Conservation (phyloP, 2,888 invertebrate species). For the Asteroscopus sphinx region DNA sequence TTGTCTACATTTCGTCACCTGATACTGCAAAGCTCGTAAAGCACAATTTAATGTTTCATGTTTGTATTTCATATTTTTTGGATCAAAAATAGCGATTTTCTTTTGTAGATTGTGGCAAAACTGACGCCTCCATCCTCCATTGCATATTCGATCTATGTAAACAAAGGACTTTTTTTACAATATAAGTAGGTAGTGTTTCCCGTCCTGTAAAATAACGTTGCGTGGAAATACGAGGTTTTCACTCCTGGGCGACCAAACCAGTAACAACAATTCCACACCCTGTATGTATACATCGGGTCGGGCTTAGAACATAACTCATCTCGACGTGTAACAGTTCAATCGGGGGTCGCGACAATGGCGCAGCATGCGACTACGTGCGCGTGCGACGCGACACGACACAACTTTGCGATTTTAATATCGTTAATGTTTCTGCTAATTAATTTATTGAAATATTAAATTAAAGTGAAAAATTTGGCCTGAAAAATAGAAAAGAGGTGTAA, state of each 20-base stretch:
- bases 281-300: constrained; percentile 67
- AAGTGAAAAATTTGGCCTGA: background rate
- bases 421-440: constrained; percentile 51
- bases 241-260: background rate
- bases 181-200: too few relatives aligned
- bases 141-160: too few relatives aligned
- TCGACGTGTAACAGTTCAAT: constrained; percentile 84
- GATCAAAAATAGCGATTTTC: too few relatives aligned
- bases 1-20: too few relatives aligned
- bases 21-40: too few relatives aligned
- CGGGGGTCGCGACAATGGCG: constrained; percentile 84
- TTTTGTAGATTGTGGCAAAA: too few relatives aligned
- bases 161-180: too few relatives aligned
- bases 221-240: too few relatives aligned
- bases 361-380: constrained; percentile 73
- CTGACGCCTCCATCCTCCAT: too few relatives aligned
- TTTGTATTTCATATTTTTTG: too few relatives aligned
- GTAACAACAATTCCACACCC: constrained; percentile 47
- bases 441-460: constrained; percentile 37
- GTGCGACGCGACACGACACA: constrained; percentile 72
- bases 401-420: constrained; percentile 62
- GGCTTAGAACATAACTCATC: constrained; percentile 84
- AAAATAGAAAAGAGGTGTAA: background rate
- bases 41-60: too few relatives aligned
- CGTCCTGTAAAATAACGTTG: too few relatives aligned